phyloP scores from a whole-genome alignment of 2,888 invertebrate genomes.

The Tyria jacobaeae region DNA sequence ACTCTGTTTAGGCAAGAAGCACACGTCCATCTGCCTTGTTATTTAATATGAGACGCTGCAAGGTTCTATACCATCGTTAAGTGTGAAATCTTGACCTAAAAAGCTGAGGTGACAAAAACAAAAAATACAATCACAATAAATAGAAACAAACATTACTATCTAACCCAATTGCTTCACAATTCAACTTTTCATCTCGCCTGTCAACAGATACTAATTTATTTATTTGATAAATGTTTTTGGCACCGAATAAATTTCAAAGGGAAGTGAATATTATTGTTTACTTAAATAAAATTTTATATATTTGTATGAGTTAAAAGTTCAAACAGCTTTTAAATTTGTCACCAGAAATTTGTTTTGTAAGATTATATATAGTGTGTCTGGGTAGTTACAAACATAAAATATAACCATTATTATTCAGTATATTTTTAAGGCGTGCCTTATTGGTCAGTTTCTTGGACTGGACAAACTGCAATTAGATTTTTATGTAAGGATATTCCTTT shows the following conservation, averaged over 20 bases:
- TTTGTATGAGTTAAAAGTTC: constrained; percentile 35
- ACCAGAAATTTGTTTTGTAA: constrained; percentile 1
- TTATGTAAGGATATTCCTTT: no score
- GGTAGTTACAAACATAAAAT: not conserved
- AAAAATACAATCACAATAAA: not conserved
- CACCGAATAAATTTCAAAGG: constrained; percentile 33
- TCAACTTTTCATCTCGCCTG: constrained; percentile 37
- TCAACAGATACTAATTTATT: constrained; percentile 37
- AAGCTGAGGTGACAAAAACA: not conserved
- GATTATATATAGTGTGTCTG: not conserved
- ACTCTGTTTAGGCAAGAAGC: no score
- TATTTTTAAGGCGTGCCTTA: no score
- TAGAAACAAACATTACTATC: constrained; percentile 1
- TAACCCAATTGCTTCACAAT: constrained; percentile 36
- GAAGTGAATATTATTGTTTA: constrained; percentile 27
- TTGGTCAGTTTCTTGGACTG: no score
- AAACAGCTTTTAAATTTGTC: constrained; percentile 10
- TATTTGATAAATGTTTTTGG: constrained; percentile 35
- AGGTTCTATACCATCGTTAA: no score
- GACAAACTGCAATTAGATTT: no score
- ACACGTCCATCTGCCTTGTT: no score
- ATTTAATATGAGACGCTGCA: no score
- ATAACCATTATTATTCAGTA: no score
- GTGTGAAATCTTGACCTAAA: not conserved
- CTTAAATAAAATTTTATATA: constrained; percentile 26